Percentiles rank a stretch among this genome's conserved stretches.
Evolutionary conservation across 1,140 invertebrate species (phyloP).

Genomic region (Holcopasites calliopsidis): DNA sequence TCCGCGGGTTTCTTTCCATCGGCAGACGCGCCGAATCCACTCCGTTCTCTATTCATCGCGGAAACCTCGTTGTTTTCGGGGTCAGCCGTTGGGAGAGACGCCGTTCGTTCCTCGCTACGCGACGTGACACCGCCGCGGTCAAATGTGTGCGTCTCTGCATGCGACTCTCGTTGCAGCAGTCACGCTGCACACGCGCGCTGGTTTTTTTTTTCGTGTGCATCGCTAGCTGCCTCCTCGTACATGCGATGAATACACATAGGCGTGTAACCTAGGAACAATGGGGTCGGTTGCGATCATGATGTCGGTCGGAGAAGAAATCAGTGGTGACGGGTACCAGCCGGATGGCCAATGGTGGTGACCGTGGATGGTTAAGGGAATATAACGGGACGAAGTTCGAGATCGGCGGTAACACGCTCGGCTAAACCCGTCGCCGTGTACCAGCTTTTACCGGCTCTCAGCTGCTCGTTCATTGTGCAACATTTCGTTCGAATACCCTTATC

Average conservation of each 20-base stretch:
- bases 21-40: too few species aligned
- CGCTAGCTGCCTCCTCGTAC: slow-evolving; percentile 31
- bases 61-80: slow-evolving; percentile 31
- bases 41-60: slow-evolving; percentile 3
- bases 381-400: slow-evolving; percentile 29
- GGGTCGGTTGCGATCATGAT: slow-evolving; percentile 36
- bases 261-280: slow-evolving; percentile 38
- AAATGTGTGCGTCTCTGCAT: slow-evolving; percentile 24
- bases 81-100: slow-evolving; percentile 12
- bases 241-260: slow-evolving; percentile 29
- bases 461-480: background rate
- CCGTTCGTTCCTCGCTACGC: slow-evolving; percentile 5
- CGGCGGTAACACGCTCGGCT: background rate
- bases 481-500: slow-evolving; percentile 8
- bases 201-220: slow-evolving; percentile 22
- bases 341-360: background rate
- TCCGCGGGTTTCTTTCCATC: background rate
- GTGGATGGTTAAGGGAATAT: slow-evolving; percentile 31
- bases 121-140: background rate
- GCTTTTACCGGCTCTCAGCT: background rate
- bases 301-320: background rate
- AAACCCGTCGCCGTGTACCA: background rate
- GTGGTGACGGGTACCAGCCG: slow-evolving; percentile 8
- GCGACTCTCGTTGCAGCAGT: background rate
- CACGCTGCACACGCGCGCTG: too few species aligned